phyloP scores from a whole-genome alignment of 2,113 vertebrate genomes.

The Vireo altiloquus region DNA sequence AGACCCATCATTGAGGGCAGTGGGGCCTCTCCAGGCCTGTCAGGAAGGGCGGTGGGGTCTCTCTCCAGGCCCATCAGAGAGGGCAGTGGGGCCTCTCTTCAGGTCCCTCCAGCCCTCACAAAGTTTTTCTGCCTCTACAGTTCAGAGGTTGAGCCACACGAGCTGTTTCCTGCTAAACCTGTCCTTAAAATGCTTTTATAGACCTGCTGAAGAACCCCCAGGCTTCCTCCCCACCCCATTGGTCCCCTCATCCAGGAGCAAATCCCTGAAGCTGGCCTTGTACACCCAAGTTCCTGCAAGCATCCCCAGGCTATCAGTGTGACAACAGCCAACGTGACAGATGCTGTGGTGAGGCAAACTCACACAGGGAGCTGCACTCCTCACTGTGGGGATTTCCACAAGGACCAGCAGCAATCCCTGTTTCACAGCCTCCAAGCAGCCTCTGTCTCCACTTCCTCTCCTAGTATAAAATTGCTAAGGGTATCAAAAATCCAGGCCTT shows the following conservation, averaged over 20 bases:
- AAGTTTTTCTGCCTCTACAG: neutral
- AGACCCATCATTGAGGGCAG: too few relatives aligned
- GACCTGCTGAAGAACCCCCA: neutral
- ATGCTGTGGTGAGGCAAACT: fast-evolving
- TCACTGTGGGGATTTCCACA: neutral
- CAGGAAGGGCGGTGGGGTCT: too few relatives aligned
- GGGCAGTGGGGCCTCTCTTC: too few relatives aligned
- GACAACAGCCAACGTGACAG: fast-evolving
- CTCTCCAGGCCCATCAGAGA: too few relatives aligned
- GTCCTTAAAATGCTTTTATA: neutral
- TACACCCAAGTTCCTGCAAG: neutral
- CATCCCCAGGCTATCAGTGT: neutral
- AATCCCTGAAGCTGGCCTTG: neutral
- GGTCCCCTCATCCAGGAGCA: neutral
- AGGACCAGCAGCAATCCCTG: neutral
- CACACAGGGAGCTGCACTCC: fast-evolving
- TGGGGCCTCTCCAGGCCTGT: too few relatives aligned
- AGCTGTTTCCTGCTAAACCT: neutral
- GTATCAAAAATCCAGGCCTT: neutral
- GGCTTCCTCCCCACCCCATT: neutral
- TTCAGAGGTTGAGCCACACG: neutral
- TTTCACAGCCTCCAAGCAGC: neutral
- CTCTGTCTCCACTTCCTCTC: neutral
- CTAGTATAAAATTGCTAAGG: neutral
- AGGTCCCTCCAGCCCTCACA: fast-evolving